These are phyloP conservation scores for Columbina picui DNA, from an alignment of 2,113 vertebrate species.

Conservation along the genomic window DNA sequence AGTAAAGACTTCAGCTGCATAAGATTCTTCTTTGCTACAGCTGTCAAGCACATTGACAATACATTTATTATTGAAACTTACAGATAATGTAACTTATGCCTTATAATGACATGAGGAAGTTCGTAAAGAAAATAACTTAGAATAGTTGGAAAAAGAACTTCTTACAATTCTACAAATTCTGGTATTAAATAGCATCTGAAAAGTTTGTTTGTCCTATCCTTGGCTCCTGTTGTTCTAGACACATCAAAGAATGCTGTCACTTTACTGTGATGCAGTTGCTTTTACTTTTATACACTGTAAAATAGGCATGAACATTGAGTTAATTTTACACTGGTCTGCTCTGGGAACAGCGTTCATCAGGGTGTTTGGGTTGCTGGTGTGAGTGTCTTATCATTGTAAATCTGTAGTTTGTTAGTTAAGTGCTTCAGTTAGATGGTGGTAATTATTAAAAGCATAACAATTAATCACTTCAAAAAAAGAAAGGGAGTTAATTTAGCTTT, in stretches of 20 bases:
- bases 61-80: constrained; percentile 37
- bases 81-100: constrained; percentile 3
- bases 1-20: background rate
- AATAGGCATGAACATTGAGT: background rate
- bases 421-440: background rate
- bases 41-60: constrained; percentile 18
- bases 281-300: background rate
- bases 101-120: background rate
- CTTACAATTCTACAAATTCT: background rate
- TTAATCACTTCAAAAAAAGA: background rate
- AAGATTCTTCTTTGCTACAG: background rate
- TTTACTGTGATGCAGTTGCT: background rate
- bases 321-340: background rate
- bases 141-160: background rate
- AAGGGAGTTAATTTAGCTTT: background rate
- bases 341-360: background rate
- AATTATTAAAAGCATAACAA: background rate
- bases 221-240: background rate
- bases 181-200: background rate
- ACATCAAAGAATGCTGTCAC: background rate
- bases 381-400: background rate
- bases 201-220: background rate
- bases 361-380: background rate
- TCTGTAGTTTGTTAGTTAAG: background rate
- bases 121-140: background rate